Conservation (phyloP, 1,140 invertebrate species). For the Hydropsyche tenuis region DNA sequence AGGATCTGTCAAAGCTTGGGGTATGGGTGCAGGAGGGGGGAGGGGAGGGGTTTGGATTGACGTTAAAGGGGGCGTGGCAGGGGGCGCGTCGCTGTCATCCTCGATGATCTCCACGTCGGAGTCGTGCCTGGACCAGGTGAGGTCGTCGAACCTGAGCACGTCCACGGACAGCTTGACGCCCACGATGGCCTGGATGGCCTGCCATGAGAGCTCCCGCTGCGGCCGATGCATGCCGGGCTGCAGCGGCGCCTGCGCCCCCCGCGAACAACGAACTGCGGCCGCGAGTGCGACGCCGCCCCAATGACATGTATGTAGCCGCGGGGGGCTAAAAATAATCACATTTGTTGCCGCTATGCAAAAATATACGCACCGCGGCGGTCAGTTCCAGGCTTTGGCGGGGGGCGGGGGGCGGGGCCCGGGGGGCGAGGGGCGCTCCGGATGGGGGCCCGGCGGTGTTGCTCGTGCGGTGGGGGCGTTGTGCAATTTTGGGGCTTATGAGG, state of each 20-base stretch:
- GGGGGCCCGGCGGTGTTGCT: not conserved
- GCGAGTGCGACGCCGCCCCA: not conserved
- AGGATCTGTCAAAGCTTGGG: not conserved
- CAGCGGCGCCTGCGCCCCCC: constrained; percentile 4
- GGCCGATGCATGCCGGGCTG: constrained; percentile 59
- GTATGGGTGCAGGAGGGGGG: not conserved
- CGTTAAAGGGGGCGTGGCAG: constrained; percentile 15
- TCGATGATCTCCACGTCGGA: constrained; percentile 63
- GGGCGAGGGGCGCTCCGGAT: not conserved
- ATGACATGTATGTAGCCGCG: constrained; percentile 56
- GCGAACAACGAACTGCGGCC: too few species aligned
- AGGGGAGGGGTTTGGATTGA: not conserved
- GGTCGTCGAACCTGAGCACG: constrained; percentile 63
- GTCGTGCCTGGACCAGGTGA: constrained; percentile 61
- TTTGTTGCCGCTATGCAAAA: too few species aligned
- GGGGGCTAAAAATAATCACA: constrained; percentile 63
- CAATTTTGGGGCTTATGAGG: too few species aligned
- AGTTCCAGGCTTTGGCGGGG: too few species aligned
- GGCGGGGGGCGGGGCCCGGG: too few species aligned
- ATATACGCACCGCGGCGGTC: too few species aligned
- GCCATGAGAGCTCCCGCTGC: constrained; percentile 65
- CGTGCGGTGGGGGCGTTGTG: too few species aligned
- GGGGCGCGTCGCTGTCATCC: constrained; percentile 62
- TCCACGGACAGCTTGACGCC: constrained; percentile 63
- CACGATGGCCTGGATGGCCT: constrained; percentile 63